Evolutionary conservation across 2,797 vertebrate genomes (phyloP).

Genomic region (Phrynocephalus guinanensis): DNA sequence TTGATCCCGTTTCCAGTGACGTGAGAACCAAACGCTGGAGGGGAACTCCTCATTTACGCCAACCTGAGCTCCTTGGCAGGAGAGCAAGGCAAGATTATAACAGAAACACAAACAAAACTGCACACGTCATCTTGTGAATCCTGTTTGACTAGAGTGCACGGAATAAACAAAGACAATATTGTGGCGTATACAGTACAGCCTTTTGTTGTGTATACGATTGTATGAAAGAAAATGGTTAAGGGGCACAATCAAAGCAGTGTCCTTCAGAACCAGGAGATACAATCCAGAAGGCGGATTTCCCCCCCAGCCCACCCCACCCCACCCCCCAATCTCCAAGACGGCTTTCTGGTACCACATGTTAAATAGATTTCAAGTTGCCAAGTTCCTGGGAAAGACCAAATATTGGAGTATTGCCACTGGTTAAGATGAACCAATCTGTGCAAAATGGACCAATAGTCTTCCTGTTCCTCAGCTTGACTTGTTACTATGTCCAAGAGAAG

Average conservation of each 20-base stretch:
- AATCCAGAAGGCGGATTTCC: too few relatives aligned
- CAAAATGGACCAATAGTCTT: neutral
- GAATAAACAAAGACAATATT: neutral
- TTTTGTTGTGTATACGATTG: neutral
- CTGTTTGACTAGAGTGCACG: neutral
- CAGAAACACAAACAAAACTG: neutral
- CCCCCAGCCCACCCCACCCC: too few relatives aligned
- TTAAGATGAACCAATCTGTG: neutral
- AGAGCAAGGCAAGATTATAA: neutral
- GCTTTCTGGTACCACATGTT: neutral
- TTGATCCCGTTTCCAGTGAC: neutral
- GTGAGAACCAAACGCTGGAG: neutral
- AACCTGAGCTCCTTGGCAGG: neutral
- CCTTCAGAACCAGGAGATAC: neutral
- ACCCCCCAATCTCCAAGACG: too few relatives aligned
- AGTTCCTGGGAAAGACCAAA: neutral
- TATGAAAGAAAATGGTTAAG: neutral
- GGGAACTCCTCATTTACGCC: neutral
- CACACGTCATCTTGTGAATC: too few relatives aligned
- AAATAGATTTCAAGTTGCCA: neutral
- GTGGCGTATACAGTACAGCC: neutral
- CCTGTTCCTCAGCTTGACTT: neutral
- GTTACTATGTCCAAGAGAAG: neutral
- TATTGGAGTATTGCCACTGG: neutral
- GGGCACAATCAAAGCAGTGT: neutral